Evolutionary conservation across 2,888 invertebrate species (phyloP).

Genomic region (Tuberolachnus salignus): DNA sequence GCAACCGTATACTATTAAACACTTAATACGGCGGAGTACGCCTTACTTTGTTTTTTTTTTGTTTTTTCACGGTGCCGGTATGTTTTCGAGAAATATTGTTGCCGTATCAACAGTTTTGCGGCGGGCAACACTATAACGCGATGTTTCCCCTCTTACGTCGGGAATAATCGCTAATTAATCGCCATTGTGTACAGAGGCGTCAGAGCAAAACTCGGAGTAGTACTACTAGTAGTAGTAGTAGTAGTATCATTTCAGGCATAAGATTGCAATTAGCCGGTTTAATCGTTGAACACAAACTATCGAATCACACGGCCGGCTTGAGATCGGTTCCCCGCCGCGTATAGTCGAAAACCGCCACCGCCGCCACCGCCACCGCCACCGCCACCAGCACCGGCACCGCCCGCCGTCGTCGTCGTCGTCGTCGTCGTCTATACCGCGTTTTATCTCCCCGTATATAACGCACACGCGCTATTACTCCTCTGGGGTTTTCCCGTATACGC

Average conservation of each 20-base stretch:
- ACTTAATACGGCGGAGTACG: not conserved
- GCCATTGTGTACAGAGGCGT: constrained; percentile 56
- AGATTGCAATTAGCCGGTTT: constrained; percentile 56
- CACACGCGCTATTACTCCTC: constrained; percentile 36
- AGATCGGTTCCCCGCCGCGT: constrained; percentile 50
- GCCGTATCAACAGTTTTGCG: constrained; percentile 45
- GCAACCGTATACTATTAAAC: too few relatives aligned
- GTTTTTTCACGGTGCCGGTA: not conserved
- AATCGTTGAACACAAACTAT: constrained; percentile 57
- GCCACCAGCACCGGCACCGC: too few relatives aligned
- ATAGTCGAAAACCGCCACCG: too few relatives aligned
- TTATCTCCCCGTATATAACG: constrained; percentile 44
- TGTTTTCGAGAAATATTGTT: not conserved
- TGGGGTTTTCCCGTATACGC: constrained; percentile 46
- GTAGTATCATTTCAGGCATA: constrained; percentile 55
- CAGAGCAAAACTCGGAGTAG: constrained; percentile 51
- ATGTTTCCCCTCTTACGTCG: constrained; percentile 30
- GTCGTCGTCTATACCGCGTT: not conserved
- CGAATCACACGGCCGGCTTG: constrained; percentile 55
- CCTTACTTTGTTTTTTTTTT: not conserved
- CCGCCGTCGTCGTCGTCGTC: too few relatives aligned
- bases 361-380: too few relatives aligned
- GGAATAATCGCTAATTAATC: constrained; percentile 53
- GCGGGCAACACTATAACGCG: not conserved
- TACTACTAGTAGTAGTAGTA: too few relatives aligned